Evolutionary conservation across 2,797 vertebrate species (phyloP).

Genomic region (Nasua narica): DNA sequence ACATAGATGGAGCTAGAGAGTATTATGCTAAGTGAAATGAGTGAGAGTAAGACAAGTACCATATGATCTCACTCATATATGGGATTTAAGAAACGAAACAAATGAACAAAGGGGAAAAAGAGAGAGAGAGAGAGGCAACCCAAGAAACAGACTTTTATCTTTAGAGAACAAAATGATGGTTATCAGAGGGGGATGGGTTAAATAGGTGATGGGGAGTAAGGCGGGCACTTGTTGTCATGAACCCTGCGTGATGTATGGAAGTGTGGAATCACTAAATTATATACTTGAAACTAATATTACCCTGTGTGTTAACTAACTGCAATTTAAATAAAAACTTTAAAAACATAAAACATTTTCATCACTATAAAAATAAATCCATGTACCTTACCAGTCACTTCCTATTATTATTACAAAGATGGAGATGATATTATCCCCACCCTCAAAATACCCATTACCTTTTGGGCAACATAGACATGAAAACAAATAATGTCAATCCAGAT

Average conservation of each 20-base stretch:
- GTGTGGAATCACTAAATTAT: not conserved
- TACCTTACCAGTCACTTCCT: not conserved
- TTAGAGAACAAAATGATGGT: not conserved
- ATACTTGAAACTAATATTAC: not conserved
- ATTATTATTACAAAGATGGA: not conserved
- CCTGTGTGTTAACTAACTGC: not conserved
- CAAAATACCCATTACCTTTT: conserved; percentile 2
- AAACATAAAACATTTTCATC: not conserved
- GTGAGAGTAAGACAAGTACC: not conserved
- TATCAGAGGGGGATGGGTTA: not conserved
- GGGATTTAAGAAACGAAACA: not conserved
- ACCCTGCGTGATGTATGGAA: not conserved
- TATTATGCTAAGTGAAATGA: not conserved
- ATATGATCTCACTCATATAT: not conserved
- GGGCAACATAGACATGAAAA: not conserved
- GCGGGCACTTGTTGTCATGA: not conserved
- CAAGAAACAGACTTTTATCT: not conserved
- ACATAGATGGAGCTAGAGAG: not conserved
- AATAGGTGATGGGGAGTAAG: not conserved
- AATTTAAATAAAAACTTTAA: not conserved
- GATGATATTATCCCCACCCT: not conserved
- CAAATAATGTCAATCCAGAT: not conserved
- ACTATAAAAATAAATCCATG: not conserved
- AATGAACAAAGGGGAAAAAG: not conserved
- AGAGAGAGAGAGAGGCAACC: not conserved